Conservation (phyloP, 2,797 vertebrate species). For the Falco rusticolus region DNA sequence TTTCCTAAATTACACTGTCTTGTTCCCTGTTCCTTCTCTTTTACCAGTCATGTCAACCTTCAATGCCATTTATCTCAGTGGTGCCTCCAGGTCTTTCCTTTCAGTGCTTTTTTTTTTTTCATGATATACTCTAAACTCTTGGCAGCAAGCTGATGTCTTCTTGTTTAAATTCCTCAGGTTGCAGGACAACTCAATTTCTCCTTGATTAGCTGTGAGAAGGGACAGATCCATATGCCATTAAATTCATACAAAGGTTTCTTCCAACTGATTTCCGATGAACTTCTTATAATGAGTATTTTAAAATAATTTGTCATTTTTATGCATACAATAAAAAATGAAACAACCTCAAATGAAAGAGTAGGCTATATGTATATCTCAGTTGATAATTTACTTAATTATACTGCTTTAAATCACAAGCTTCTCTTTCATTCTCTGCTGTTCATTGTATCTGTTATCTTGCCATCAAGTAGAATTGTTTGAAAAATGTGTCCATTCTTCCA, state of each 20-base stretch:
- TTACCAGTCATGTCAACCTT: neutral
- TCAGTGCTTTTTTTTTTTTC: neutral
- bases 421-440: neutral
- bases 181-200: neutral
- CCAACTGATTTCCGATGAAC: neutral
- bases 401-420: neutral
- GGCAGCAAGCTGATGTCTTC: neutral
- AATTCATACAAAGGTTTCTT: neutral
- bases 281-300: neutral
- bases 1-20: neutral
- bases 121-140: neutral
- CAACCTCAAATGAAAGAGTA: neutral
- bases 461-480: conserved; percentile 10
- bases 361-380: neutral
- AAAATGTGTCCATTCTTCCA: neutral
- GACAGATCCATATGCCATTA: neutral
- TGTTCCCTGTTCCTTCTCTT: neutral
- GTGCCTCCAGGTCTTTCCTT: neutral
- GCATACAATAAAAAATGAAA: neutral
- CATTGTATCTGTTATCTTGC: conserved; percentile 31
- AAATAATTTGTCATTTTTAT: neutral
- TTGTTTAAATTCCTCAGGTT: neutral
- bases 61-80: neutral
- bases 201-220: neutral
- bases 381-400: conserved; percentile 21